A percentile compares a stretch with the other conserved stretches of the same genome.
Conservation (phyloP, 2,113 vertebrate genomes). For the Bubo blakistoni region DNA sequence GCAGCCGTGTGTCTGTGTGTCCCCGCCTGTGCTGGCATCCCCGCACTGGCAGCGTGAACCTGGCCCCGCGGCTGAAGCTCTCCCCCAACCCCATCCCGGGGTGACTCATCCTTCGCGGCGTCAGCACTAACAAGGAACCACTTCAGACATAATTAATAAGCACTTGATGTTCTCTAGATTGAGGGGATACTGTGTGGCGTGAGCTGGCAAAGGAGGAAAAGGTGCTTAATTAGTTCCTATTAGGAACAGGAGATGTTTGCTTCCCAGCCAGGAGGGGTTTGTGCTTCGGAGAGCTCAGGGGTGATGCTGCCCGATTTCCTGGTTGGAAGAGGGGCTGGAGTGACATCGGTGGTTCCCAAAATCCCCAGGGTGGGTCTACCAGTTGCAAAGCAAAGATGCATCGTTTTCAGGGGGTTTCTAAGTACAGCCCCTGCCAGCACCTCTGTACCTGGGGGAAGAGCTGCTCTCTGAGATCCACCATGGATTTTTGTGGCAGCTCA, state of each 20-base stretch:
- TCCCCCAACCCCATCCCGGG: neutral
- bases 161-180: constrained; percentile 9
- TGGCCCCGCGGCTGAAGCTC: neutral
- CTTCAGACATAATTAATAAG: constrained; percentile 47
- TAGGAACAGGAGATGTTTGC: neutral
- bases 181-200: constrained; percentile 3
- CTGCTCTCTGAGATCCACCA: neutral
- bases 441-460: neutral
- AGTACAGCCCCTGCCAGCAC: neutral
- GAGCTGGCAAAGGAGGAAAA: neutral
- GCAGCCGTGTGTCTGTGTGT: neutral
- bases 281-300: neutral
- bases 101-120: neutral
- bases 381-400: neutral
- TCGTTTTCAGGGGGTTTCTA: neutral
- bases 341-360: rapidly evolving
- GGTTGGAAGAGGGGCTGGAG: rapidly evolving
- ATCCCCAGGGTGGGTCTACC: neutral
- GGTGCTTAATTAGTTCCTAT: neutral
- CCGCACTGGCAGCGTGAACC: rapidly evolving
- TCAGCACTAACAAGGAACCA: constrained; percentile 20
- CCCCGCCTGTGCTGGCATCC: rapidly evolving
- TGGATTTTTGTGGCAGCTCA: rapidly evolving
- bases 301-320: rapidly evolving
- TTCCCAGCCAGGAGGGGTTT: neutral